These are phyloP conservation scores for Cygnus atratus DNA, from an alignment of 2,113 vertebrate genomes.

Conservation along the genomic window DNA sequence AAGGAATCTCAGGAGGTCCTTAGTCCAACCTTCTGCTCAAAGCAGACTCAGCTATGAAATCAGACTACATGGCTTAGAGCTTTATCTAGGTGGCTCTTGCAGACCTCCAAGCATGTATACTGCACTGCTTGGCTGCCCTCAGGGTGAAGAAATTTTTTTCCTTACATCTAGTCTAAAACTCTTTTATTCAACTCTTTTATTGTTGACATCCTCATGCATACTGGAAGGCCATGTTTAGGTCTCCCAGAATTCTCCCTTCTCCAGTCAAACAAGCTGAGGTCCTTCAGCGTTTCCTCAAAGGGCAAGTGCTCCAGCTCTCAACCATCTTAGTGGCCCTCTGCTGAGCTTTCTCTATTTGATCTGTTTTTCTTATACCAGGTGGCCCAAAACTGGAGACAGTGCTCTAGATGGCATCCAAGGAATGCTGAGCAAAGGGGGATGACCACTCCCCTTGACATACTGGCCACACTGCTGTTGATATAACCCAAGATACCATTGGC, in stretches of 20 bases:
- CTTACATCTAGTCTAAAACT: neutral
- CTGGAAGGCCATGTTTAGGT: neutral
- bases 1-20: neutral
- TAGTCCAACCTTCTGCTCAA: neutral
- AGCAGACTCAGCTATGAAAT: neutral
- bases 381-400: neutral
- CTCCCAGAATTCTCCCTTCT: neutral
- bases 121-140: neutral
- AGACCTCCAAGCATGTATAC: neutral
- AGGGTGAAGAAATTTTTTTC: neutral
- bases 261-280: neutral
- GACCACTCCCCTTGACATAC: neutral
- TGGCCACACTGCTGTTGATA: neutral
- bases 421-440: neutral
- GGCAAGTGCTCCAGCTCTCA: neutral
- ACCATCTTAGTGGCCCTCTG: neutral
- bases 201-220: neutral
- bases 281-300: rapidly evolving
- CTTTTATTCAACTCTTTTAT: neutral
- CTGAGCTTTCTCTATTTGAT: neutral
- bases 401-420: neutral
- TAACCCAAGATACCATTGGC: neutral
- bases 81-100: neutral
- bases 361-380: neutral
- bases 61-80: neutral